Conservation (phyloP, 2,113 vertebrate genomes). For the Pelecanus crispus region DNA sequence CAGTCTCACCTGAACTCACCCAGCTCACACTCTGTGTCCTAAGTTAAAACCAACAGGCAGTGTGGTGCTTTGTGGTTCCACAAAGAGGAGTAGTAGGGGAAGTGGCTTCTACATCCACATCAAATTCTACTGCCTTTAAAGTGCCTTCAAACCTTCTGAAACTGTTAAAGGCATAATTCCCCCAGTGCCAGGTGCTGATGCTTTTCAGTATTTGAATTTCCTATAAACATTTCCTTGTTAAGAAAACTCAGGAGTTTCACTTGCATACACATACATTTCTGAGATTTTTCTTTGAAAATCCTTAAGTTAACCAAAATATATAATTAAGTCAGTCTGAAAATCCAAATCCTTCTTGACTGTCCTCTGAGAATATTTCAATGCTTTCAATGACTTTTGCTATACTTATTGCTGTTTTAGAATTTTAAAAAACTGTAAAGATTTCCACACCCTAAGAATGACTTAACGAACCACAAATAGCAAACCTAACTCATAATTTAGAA, state of each 20-base stretch:
- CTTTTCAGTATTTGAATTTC: neutral
- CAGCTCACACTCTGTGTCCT: neutral
- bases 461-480: neutral
- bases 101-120: neutral
- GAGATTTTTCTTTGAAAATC: neutral
- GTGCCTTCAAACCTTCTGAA: neutral
- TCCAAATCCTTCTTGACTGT: neutral
- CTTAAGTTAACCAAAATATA: neutral
- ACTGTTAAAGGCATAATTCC: neutral
- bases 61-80: neutral
- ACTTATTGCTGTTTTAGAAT: neutral
- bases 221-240: neutral
- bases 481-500: neutral
- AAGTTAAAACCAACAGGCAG: neutral
- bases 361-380: neutral
- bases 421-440: neutral
- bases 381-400: neutral
- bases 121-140: neutral
- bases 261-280: neutral
- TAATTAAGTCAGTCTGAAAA: neutral
- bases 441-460: neutral
- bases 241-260: neutral
- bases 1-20: neutral
- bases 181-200: neutral
- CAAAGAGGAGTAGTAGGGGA: rapidly evolving